Percentiles rank a stretch among this genome's conserved stretches.
Evolutionary conservation across 2,797 vertebrate genomes (phyloP).

Genomic region (Cottoperca gobio): DNA sequence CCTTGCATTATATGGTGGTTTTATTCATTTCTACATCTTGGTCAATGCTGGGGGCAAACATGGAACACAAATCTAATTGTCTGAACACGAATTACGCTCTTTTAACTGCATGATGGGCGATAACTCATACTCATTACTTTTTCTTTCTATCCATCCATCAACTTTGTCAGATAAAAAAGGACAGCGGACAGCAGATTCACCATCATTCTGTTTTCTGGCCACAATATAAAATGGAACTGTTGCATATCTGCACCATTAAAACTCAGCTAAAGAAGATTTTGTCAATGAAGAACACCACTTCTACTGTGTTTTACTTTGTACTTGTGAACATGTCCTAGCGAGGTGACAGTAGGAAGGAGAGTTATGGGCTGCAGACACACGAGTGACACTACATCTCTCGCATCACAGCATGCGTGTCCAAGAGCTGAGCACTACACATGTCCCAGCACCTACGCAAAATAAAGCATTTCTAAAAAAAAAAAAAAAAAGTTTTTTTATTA

Average conservation of each 20-base stretch:
- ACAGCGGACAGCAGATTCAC: too few species aligned
- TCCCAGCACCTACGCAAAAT: background rate
- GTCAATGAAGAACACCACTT: too few species aligned
- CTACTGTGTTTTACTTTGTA: background rate
- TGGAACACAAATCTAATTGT: background rate
- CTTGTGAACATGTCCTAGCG: slow-evolving; percentile 3
- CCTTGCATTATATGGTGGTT: background rate
- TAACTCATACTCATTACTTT: too few species aligned
- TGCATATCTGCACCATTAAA: too few species aligned
- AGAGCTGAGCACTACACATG: background rate
- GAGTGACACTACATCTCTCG: slow-evolving; percentile 1
- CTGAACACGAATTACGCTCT: too few species aligned
- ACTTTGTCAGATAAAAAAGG: background rate
- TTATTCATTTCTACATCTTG: background rate
- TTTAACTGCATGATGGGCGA: too few species aligned
- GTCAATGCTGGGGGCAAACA: background rate
- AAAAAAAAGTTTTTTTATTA: too few species aligned
- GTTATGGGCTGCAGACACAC: slow-evolving; percentile 29
- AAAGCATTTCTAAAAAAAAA: background rate
- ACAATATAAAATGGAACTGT: too few species aligned
- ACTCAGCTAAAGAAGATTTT: too few species aligned
- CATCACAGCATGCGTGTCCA: background rate
- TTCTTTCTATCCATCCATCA: background rate
- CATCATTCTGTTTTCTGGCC: background rate
- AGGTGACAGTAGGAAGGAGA: background rate